Evolutionary conservation across 2,888 invertebrate species (phyloP).

Genomic region (Dorcus parallelipipedus): DNA sequence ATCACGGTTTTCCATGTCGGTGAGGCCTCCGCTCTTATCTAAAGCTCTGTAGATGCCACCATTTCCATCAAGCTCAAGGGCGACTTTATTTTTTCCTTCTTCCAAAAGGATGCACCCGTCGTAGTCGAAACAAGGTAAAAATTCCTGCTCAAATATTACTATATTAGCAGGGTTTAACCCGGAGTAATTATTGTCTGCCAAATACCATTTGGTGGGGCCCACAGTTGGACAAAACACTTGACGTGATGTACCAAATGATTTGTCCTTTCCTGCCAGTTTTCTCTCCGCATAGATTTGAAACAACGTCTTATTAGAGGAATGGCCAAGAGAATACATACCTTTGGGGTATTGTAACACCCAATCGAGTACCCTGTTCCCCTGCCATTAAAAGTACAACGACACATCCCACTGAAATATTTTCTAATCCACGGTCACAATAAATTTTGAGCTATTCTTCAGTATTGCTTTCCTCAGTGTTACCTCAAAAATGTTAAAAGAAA

Average conservation of each 20-base stretch:
- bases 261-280: constrained; percentile 59
- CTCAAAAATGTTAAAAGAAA: too few species aligned
- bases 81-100: constrained; percentile 70
- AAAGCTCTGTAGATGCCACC: constrained; percentile 84
- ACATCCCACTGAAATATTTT: constrained; percentile 57
- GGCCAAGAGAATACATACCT: constrained; percentile 92
- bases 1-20: constrained; percentile 74
- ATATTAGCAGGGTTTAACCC: constrained; percentile 80
- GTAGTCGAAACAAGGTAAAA: constrained; percentile 90
- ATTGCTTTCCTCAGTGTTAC: constrained; percentile 67
- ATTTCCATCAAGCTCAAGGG: constrained; percentile 90
- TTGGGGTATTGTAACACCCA: constrained; percentile 93
- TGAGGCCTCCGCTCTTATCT: constrained; percentile 68
- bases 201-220: constrained; percentile 76
- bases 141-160: constrained; percentile 86
- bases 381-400: constrained; percentile 91
- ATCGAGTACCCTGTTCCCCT: constrained; percentile 95
- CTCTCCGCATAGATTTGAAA: constrained; percentile 95
- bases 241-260: constrained; percentile 94
- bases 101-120: constrained; percentile 92
- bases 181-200: constrained; percentile 78
- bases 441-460: constrained; percentile 58
- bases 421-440: constrained; percentile 67
- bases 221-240: constrained; percentile 94
- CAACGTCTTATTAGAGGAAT: constrained; percentile 85